Conservation (phyloP, 2,797 vertebrate species). For the Pyrocephalus nanus region DNA sequence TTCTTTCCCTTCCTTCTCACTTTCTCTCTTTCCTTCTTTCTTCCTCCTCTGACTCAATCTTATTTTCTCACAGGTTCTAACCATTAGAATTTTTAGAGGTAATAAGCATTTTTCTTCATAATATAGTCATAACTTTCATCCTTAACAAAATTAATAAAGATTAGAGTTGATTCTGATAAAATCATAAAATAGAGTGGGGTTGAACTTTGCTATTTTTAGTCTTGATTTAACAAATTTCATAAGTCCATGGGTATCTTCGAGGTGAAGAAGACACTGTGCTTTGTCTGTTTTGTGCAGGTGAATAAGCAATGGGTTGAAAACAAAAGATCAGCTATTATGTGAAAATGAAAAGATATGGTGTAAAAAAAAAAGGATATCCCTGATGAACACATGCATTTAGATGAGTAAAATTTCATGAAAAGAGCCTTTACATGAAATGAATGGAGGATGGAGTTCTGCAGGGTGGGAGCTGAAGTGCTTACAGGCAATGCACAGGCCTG, state of each 20-base stretch:
- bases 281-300: background rate
- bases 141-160: background rate
- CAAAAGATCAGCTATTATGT: background rate
- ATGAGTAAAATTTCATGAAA: background rate
- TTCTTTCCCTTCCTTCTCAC: background rate
- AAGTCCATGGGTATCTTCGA: background rate
- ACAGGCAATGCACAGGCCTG: accelerated
- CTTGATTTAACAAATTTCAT: background rate
- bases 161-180: background rate
- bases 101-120: background rate
- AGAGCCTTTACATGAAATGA: background rate
- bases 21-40: background rate
- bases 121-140: background rate
- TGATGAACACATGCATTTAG: background rate
- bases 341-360: background rate
- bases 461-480: background rate
- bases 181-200: background rate
- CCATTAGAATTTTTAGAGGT: background rate
- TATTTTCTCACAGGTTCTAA: background rate
- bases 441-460: background rate
- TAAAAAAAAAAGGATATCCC: background rate
- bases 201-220: background rate
- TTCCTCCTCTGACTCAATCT: background rate
- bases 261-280: background rate
- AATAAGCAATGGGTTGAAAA: background rate